These are phyloP conservation scores for Coelopa frigida DNA, from an alignment of 1,140 invertebrate species.

Conservation along the genomic window DNA sequence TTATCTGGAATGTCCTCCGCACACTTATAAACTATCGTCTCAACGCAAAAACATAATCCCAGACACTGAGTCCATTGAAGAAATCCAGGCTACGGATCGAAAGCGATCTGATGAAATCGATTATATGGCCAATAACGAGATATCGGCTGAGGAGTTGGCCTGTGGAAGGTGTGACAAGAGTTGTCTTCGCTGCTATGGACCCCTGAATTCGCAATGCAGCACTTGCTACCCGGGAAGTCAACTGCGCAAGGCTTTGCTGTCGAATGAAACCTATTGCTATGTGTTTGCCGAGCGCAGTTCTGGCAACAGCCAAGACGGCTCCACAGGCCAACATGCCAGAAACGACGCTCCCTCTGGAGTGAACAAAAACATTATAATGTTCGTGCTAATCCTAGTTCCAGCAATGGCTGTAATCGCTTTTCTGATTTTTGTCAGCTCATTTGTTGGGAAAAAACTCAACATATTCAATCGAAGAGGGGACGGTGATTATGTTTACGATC, in stretches of 20 bases:
- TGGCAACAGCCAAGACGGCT: constrained; percentile 17
- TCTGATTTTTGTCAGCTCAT: not conserved
- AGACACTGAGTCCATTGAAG: not conserved
- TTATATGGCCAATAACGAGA: not conserved
- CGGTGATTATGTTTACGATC: constrained; percentile 2
- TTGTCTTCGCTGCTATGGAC: constrained; percentile 29
- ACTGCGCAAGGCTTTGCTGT: constrained; percentile 19
- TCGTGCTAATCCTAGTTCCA: not conserved
- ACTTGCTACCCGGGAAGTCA: constrained; percentile 30
- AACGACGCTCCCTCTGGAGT: not conserved
- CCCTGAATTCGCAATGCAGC: constrained; percentile 27
- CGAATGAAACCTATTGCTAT: constrained; percentile 32
- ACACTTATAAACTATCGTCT: constrained; percentile 18
- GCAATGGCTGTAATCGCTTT: not conserved
- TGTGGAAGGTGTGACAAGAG: constrained; percentile 26
- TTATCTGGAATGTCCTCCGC: constrained; percentile 28
- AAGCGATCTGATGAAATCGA: not conserved
- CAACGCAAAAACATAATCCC: not conserved
- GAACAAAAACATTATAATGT: not conserved
- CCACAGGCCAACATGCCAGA: constrained; percentile 11
- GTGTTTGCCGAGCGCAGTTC: constrained; percentile 35
- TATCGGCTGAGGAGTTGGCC: constrained; percentile 28
- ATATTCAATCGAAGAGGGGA: not conserved
- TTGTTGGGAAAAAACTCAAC: not conserved
- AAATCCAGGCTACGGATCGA: not conserved